Evolutionary conservation across 2,888 invertebrate species (phyloP).

Genomic region (Oscheius sp.): DNA sequence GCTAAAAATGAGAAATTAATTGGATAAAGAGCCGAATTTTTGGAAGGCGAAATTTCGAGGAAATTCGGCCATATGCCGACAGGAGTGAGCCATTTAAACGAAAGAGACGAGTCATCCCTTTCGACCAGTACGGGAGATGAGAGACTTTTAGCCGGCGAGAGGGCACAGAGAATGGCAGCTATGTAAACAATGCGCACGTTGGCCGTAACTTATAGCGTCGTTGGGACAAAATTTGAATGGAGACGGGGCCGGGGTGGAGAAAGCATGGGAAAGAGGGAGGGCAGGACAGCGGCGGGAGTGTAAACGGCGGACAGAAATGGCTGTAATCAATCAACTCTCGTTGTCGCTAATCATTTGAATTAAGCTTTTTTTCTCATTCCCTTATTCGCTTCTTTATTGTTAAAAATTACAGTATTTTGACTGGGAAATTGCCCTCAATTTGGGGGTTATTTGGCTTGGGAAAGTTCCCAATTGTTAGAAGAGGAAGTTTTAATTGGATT

Average conservation of each 20-base stretch:
- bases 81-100: not conserved
- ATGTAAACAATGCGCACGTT: constrained; percentile 13
- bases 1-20: not conserved
- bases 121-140: not conserved
- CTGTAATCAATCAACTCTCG: too few species aligned
- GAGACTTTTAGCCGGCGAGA: not conserved
- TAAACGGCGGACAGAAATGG: constrained; percentile 10
- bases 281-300: not conserved
- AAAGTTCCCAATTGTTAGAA: too few species aligned
- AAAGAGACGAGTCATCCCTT: constrained; percentile 8
- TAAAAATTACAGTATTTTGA: too few species aligned
- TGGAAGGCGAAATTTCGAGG: not conserved
- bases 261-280: not conserved
- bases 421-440: too few species aligned
- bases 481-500: too few species aligned
- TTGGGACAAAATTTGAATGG: not conserved
- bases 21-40: not conserved
- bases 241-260: not conserved
- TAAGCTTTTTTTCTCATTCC: constrained; percentile 1
- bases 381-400: too few species aligned
- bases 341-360: constrained; percentile 3
- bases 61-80: not conserved
- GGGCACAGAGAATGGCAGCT: not conserved
- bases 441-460: too few species aligned
- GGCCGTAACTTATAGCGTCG: not conserved